Base-by-base conservation (phyloP, 2,113 vertebrate genomes). In the Ailurus styani region DNA sequence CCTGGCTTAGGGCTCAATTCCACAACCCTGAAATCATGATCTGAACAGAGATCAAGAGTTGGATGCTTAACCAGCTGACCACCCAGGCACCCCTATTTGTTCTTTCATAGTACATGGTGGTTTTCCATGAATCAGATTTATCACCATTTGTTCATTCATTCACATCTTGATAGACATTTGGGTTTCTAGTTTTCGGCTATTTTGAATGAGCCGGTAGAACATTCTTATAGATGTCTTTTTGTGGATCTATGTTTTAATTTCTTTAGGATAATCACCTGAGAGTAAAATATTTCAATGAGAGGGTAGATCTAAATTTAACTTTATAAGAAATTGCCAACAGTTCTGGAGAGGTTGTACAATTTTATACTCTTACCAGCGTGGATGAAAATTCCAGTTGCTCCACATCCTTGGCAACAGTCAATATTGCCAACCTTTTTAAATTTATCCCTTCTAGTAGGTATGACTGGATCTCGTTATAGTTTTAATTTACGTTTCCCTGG, bases 401-500 rank as follows among this genome's bases (percentile, higher is more conserved):
- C 34, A 62, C 7, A 29, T 64, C 42, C 17, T 87, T 66, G 52
- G 34, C 11, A 54, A 54, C 10, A 79, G 75, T 10, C 72, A 42
- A 34, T 68, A 91, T 52, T 31, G 20, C 10, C 34, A 52, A 1
- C 47, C 10, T 77, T 93, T 84, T 72, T 8, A 85, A 40, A 92
- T 84, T 92, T 77, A 23, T 85, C 60, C 81, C 10, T 60, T 90
- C 40, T 93, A 47, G 60, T 85, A 57, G 17, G 15, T 85, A 91
- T 85, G 57, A 81, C 3, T 88, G 50, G 13, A 50, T 82, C 27
- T 85, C 42, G 87, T 31, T 87, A 21, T 42, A 83, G 52, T 78
- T 95, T 97, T 88, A 54, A 93, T 78, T 90, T 89, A 31, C 4
- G 82, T 86, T 92, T 96, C 13, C n/a, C 72, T 72, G 52, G 55